Evolutionary conservation across 1,140 invertebrate genomes (phyloP), one percentile per base, ranked within the genome.

Genomic region (Hermatobates lingyangjiaoensis): DNA sequence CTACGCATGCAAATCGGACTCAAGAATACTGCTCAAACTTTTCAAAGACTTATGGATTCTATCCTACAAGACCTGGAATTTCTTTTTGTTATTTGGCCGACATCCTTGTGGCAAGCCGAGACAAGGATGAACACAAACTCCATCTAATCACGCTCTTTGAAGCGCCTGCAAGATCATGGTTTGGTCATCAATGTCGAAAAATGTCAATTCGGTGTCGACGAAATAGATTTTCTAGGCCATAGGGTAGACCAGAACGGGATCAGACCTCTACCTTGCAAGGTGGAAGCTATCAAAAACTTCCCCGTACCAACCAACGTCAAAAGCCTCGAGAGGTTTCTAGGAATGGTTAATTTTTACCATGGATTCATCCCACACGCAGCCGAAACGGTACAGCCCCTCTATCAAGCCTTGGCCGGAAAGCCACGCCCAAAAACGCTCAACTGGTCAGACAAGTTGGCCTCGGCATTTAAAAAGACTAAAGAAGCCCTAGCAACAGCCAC

Each of bases 331-430:
- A 15, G 57, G 34, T 68, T 64, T 50, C 44, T 68, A 3, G 66
- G 60, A 1, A 60, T 63, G 56, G 0, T 64, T 4, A 63, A 66
- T 51, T 64, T 60, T 50, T 66, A 65, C 28, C 45, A 62, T 0
- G 25, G 58, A 1, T 60, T 52, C 45, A 49, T 66, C 24, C 62
- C 59, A 5, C 40, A 58, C 2, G 59, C 60, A 1, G 61, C 64
- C 0, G 44, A 54, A 15, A 27, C n/a, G n/a, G n/a, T n/a, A n/a
- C n/a, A n/a, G n/a, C n/a, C n/a, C n/a, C n/a, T n/a, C n/a, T n/a
- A n/a, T n/a, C n/a, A n/a, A n/a, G n/a, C n/a, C n/a, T n/a, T n/a
- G n/a, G n/a, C n/a, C n/a, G n/a, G n/a, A n/a, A n/a, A n/a, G n/a
- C n/a, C n/a, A n/a, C n/a, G n/a, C n/a, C n/a, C n/a, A n/a, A n/a